A percentile compares a stretch with the other conserved stretches of the same genome.
phyloP scores from a whole-genome alignment of 2,113 vertebrate genomes.

The Electrona antarctica region DNA sequence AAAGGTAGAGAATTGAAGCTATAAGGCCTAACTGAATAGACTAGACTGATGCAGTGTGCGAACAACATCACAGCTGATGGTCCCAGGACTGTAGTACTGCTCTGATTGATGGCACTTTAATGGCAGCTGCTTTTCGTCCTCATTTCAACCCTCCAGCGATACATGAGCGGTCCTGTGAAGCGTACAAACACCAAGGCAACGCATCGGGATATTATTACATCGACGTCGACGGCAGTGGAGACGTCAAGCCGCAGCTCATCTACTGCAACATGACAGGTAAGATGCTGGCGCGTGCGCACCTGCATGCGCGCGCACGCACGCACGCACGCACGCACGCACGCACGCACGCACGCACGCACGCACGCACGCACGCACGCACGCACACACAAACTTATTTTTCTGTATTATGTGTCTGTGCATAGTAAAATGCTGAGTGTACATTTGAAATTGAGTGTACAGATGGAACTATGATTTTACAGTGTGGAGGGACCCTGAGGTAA shows the following conservation, averaged over 20 bases:
- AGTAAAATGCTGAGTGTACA: too few species aligned
- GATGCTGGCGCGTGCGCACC: neutral
- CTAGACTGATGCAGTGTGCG: too few species aligned
- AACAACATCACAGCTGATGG: too few species aligned
- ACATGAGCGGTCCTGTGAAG: conserved; percentile 88
- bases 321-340: conserved; percentile 11
- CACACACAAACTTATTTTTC: neutral
- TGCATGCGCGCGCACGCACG: neutral
- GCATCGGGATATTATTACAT: conserved; percentile 85
- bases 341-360: neutral
- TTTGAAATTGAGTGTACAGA: too few species aligned
- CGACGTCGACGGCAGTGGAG: conserved; percentile 88
- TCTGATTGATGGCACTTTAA: too few species aligned
- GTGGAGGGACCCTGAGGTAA: too few species aligned
- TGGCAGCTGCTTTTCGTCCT: too few species aligned
- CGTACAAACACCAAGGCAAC: conserved; percentile 85
- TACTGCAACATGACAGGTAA: conserved; percentile 90
- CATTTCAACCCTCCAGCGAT: conserved; percentile 60
- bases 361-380: neutral
- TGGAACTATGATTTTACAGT: too few species aligned
- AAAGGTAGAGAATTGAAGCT: too few species aligned
- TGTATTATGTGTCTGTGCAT: too few species aligned
- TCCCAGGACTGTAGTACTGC: too few species aligned
- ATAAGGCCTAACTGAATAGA: too few species aligned
- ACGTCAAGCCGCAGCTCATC: conserved; percentile 80